phyloP scores from a whole-genome alignment of 2,113 vertebrate genomes.

The Sarotherodon lohbergeri region DNA sequence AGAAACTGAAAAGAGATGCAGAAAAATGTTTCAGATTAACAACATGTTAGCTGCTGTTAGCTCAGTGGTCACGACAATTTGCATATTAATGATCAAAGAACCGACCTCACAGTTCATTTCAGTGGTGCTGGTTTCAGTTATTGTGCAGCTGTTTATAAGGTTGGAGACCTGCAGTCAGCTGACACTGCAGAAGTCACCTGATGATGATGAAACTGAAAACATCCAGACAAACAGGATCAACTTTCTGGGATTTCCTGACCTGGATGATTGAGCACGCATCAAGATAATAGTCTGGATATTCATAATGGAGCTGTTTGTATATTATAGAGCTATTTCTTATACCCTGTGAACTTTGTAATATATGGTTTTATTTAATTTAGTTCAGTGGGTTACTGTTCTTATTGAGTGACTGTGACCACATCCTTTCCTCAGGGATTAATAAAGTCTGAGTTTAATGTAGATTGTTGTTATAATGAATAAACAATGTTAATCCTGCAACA shows the following conservation, averaged over 20 bases:
- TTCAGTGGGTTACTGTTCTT: neutral
- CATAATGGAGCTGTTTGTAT: neutral
- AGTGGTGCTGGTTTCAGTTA: neutral
- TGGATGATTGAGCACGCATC: neutral
- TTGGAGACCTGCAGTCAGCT: neutral
- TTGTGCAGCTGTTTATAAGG: neutral
- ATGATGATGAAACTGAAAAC: neutral
- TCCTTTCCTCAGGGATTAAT: neutral
- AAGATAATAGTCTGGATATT: neutral
- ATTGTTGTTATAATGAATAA: neutral
- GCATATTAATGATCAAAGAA: neutral
- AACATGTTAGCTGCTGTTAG: neutral
- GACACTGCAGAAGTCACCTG: neutral
- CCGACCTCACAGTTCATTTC: neutral
- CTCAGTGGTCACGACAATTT: accelerated
- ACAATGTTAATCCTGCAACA: neutral
- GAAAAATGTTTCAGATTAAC: neutral
- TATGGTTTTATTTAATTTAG: neutral
- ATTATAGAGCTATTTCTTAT: neutral
- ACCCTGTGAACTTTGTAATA: neutral
- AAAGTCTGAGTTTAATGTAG: neutral
- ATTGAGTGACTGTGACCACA: neutral
- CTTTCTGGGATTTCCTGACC: neutral
- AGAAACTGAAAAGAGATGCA: neutral
- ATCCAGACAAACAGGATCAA: neutral